Evolutionary conservation across 2,797 vertebrate species (phyloP), one percentile per base, ranked within the genome.

Genomic region (Todus mexicanus): DNA sequence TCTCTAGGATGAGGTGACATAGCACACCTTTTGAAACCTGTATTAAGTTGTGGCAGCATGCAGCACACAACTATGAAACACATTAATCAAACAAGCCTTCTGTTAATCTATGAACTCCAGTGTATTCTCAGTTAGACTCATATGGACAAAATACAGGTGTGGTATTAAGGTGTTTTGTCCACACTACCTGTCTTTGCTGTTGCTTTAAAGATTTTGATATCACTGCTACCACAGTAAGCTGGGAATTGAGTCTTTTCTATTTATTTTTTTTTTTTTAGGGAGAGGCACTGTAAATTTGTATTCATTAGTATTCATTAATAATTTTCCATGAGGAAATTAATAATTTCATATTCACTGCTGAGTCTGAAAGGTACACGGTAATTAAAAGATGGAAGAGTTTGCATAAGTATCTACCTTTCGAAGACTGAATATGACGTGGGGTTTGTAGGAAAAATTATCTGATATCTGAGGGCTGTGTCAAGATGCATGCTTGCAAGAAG

Each of bases 281-380:
- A 75, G 56, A 87, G 47, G 18, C 25, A 10, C 50, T 43, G 59
- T 74, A 29, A 78, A 77, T 33, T 50, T 83, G 10, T 37, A 65
- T 78, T 95, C 69, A 87, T 94, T 91, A 89, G 63, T 78, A 93
- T 92, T 91, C 79, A 78, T 78, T 86, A 92, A 85, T 77, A 92
- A 79, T 78, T 90, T 90, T 82, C 68, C 60, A 45, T 19, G 21
- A 94, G 93, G 89, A 92, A 90, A 92, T 90, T 51, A 86, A 66
- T 93, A 92, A 91, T 93, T 95, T 92, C 57, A 25, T 56, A 78
- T 88, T 91, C 12, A 1, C 54, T 81, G 82, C 33, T 11, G 61
- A 86, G 33, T 35, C 83, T 91, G 87, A 80, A 92, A 91, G 47
- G 66, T 90, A 84, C 83, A 82, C 56, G 81, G 47, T 81, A 86